phyloP scores from a whole-genome alignment of 2,113 vertebrate species.

The Corythaeola cristata region DNA sequence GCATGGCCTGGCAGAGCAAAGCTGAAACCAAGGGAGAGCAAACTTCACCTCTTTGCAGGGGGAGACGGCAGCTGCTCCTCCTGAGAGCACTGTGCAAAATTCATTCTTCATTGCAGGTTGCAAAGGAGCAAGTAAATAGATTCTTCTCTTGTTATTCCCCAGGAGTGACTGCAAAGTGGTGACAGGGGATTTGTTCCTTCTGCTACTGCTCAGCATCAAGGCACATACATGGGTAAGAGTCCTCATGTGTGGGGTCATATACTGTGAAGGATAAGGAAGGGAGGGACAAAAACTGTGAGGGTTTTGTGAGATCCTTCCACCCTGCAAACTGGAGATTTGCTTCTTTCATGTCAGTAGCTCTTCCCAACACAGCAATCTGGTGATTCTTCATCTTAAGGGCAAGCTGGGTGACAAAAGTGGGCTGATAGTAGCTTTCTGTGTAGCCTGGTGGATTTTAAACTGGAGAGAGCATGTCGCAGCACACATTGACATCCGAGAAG shows the following conservation, averaged over 20 bases:
- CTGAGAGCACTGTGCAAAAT: background rate
- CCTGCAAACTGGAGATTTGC: background rate
- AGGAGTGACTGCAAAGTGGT: background rate
- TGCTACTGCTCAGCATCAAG: background rate
- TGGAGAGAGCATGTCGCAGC: background rate
- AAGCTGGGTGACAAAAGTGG: background rate
- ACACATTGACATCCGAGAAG: background rate
- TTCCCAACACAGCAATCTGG: background rate
- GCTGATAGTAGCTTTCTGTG: background rate
- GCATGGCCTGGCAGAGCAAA: background rate
- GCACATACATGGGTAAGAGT: fast-evolving
- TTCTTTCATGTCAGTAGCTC: background rate
- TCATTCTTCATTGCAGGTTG: background rate
- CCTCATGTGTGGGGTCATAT: too few species aligned
- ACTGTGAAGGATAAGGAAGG: background rate
- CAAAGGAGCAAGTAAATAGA: background rate
- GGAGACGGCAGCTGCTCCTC: background rate
- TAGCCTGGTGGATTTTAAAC: background rate
- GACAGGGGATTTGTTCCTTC: background rate
- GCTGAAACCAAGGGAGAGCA: background rate
- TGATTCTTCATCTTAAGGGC: background rate
- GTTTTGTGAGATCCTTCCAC: fast-evolving
- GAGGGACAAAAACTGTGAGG: background rate
- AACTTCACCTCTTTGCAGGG: background rate
- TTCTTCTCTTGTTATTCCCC: background rate